Percentiles rank a stretch among this genome's conserved stretches.
Conservation (phyloP, 1,140 invertebrate genomes). For the Conus ventricosus region DNA sequence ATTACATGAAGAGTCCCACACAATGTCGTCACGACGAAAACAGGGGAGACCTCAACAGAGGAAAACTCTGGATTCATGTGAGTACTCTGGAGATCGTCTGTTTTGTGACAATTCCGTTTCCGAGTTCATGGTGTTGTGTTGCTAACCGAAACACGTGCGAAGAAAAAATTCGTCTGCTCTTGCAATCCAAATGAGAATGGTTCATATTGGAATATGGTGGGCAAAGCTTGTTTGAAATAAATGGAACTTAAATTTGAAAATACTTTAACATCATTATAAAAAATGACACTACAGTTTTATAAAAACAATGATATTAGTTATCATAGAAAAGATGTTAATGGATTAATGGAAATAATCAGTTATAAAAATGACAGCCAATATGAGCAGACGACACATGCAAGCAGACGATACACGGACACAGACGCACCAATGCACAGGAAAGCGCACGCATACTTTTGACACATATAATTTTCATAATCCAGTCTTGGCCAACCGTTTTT, state of each 20-base stretch:
- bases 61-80: conserved; percentile 67
- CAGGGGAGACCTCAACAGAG: conserved; percentile 71
- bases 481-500: no score
- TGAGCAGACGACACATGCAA: not conserved
- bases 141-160: not conserved
- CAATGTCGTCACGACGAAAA: conserved; percentile 72
- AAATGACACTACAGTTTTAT: no score
- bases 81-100: conserved; percentile 47
- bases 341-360: no score
- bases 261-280: no score
- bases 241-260: no score
- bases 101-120: not conserved
- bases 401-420: no score
- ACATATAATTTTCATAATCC: no score
- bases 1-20: conserved; percentile 64
- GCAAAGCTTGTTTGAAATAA: not conserved
- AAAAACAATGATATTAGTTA: no score
- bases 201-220: not conserved
- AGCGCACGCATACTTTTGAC: no score
- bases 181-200: conserved; percentile 1
- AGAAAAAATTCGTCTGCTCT: conserved; percentile 37
- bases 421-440: no score
- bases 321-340: no score
- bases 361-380: not conserved
- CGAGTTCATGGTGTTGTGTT: conserved; percentile 13